Evolutionary conservation across 2,888 invertebrate species (phyloP), one percentile per base, ranked within the genome.

Genomic region (Hypselothyrea guttata): DNA sequence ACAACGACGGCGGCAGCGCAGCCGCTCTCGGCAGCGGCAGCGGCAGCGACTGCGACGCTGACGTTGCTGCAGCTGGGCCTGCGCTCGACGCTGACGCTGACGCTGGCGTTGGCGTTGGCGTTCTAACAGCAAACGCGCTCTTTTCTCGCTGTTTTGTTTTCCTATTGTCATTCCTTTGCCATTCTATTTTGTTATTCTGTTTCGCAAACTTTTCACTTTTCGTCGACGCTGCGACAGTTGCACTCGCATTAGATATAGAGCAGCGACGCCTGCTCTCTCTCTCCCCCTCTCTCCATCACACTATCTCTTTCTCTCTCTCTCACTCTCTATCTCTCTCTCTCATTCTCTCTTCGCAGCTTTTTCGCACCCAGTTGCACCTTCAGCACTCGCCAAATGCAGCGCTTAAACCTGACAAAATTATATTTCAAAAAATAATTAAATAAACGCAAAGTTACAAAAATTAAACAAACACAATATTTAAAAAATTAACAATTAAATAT

Each of bases 201-300:
- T 71, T 79, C 60, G 72, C 73, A 59, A 73, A 52, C 81, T 71
- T 79, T 77, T 77, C 81, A 76, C 77, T 77, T 77, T 81, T 77
- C 45, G 75, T 53, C 67, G 61, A 53, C 42, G 49, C 53, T 49
- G 70, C 69, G 69, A 70, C 69, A 70, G 60, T 61, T 76, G 71
- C 76, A 75, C 47, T 79, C 40, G 68, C 71, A 62, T 68, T 59
- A 76, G 81, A 76, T 75, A 71, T 62, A 33, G 81, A 73, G 62
- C 62, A 69, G 46, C 8, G 42, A 55, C 66, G n/a, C n/a, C n/a
- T n/a, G n/a, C n/a, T n/a, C n/a, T n/a, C n/a, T n/a, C n/a, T n/a
- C n/a, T n/a, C n/a, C n/a, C n/a, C n/a, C n/a, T n/a, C n/a, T n/a
- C n/a, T n/a, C n/a, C n/a, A n/a, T n/a, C n/a, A n/a, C n/a, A n/a